A percentile compares a stretch with the other conserved stretches of the same genome.
These are phyloP conservation scores for Leptopterna dolabrata DNA, from an alignment of 2,888 invertebrate species.

Conservation along the genomic window DNA sequence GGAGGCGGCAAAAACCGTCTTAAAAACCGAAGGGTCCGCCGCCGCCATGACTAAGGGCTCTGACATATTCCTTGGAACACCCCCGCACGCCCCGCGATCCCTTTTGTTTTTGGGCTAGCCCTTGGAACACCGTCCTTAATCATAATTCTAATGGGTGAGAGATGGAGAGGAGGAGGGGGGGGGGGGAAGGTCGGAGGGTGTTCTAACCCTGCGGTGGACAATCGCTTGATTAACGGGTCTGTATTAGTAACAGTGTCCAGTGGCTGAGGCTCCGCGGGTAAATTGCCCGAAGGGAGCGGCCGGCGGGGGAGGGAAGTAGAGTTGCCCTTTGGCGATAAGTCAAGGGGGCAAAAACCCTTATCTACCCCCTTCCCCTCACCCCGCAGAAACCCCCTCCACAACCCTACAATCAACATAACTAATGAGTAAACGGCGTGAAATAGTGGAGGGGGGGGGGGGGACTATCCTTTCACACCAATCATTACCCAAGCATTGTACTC, in stretches of 20 bases:
- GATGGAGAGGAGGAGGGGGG: slow-evolving; percentile 24
- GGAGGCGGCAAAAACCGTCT: slow-evolving; percentile 57
- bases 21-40: slow-evolving; percentile 54
- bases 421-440: slow-evolving; percentile 58
- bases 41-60: slow-evolving; percentile 56
- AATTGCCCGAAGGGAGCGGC: slow-evolving; percentile 60
- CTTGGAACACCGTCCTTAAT: slow-evolving; percentile 53
- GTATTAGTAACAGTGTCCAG: slow-evolving; percentile 62
- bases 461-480: slow-evolving; percentile 16
- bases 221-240: slow-evolving; percentile 63
- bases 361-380: slow-evolving; percentile 35
- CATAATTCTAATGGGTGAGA: slow-evolving; percentile 55
- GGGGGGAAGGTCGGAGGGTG: slow-evolving; percentile 28
- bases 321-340: slow-evolving; percentile 61
- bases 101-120: slow-evolving; percentile 56
- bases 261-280: slow-evolving; percentile 54
- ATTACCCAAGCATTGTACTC: not conserved
- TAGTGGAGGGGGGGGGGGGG: too few species aligned
- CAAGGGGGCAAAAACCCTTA: slow-evolving; percentile 58
- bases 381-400: slow-evolving; percentile 7
- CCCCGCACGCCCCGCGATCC: not conserved
- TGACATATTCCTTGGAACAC: slow-evolving; percentile 59
- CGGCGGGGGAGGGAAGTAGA: not conserved
- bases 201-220: slow-evolving; percentile 60
- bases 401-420: slow-evolving; percentile 59